Evolutionary conservation across 2,113 vertebrate species (phyloP).

Genomic region (Cranoglanis bouderius): DNA sequence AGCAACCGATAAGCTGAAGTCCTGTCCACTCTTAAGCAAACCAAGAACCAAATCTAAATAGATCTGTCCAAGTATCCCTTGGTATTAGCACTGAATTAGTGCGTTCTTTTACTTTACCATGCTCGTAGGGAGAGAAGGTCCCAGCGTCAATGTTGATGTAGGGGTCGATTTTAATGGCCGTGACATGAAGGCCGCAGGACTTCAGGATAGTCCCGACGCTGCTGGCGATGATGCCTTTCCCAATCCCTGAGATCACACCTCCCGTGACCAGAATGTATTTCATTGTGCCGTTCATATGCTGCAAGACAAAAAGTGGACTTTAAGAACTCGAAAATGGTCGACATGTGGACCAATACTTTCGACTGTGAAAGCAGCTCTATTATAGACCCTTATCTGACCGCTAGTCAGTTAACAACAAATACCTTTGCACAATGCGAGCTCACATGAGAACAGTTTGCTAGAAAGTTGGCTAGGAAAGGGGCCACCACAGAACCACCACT

Average conservation of each 20-base stretch:
- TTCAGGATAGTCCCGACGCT: slow-evolving; percentile 96
- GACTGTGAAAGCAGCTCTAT: not conserved
- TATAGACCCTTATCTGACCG: not conserved
- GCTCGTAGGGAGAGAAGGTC: slow-evolving; percentile 95
- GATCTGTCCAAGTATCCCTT: not conserved
- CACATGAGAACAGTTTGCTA: not conserved
- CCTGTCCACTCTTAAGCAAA: not conserved
- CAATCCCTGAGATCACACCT: slow-evolving; percentile 95
- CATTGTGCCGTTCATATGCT: slow-evolving; percentile 72
- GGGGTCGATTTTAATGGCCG: slow-evolving; percentile 95
- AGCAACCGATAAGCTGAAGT: not conserved
- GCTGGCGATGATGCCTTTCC: slow-evolving; percentile 97
- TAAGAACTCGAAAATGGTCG: not conserved
- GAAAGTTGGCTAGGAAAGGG: not conserved
- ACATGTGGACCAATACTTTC: not conserved
- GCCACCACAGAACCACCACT: not conserved
- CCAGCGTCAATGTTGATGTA: slow-evolving; percentile 98
- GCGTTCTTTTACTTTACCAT: slow-evolving; percentile 74
- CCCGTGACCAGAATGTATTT: slow-evolving; percentile 98
- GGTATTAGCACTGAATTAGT: not conserved
- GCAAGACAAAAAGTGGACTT: not conserved
- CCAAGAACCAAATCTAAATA: not conserved
- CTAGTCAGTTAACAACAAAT: not conserved
- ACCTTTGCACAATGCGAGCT: not conserved
- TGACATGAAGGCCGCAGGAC: slow-evolving; percentile 90